Evolutionary conservation across 2,888 invertebrate species (phyloP), one percentile per base, ranked within the genome.

Genomic region (Lordiphosa fenestrarum): DNA sequence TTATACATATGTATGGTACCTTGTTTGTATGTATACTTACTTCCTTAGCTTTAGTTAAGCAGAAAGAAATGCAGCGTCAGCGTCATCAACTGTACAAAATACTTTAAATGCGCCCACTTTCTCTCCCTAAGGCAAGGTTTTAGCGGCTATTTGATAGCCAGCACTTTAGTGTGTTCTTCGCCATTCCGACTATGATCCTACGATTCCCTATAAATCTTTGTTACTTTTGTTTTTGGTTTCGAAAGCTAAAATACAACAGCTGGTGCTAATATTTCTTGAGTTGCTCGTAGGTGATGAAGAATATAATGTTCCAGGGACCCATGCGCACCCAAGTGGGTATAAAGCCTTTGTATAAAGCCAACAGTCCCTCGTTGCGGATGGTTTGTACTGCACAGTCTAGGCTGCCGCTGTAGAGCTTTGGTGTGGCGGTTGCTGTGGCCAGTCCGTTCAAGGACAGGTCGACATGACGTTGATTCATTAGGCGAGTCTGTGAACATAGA

Each of bases 301-400:
- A 98, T 88, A 98, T 97, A 70, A 98, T 94, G 91, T 98, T 98
- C 98, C 98, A 98, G 4, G 98, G 98, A 0, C 98, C 98, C 94
- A 98, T 96, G 72, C 98, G 92, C 73, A 98, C 92, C 94, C 96
- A 95, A 21, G 97, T 96, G n/a, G 98, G 98, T 71, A 98, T 91
- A 90, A 98, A 98, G 23, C 98, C 98, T 91, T 97, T 97, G 91
- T 98, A 98, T 53, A 98, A 91, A 33, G 98, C 97, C 80, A 92
- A 90, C 69, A 95, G 90, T 3, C 98, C 98, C 90, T 98, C 98
- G 88, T 93, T 94, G 70, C 93, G 94, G 37, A 97, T 94, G 42
- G 98, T 97, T 93, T 95, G 91, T 65, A 95, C 71, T 13, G 94
- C 92, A 86, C 96, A 96, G 88, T 98, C 96, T 3, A 95, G 85